Evolutionary conservation across 92 coral and sea anemone species (phyloP), one percentile per base, ranked within the genome.

Genomic region (Porites lobata): DNA sequence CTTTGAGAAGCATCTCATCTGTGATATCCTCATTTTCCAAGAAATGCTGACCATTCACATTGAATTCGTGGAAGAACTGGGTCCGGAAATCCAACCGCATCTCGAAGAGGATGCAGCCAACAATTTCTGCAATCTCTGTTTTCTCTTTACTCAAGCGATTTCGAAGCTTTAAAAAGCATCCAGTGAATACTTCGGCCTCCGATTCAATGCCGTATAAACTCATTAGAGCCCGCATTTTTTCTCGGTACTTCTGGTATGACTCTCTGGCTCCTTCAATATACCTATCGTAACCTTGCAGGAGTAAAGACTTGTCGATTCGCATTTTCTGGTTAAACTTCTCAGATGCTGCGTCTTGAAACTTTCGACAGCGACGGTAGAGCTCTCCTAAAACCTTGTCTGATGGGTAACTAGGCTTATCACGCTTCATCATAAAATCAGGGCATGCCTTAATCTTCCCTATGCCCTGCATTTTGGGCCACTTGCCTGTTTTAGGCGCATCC

Each of bases 371-470:
- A 38, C 98, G 96, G 76, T 92, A 97, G 19, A 97, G 95, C 79
- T 93, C 90, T 11, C 99, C 99, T 6, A 97, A 82, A 10, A 97
- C 78, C 85, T 95, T 97, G 56, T 89, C 84, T 32, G 99, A 97
- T 32, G 86, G 92, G 80, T 97, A 97, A 61, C 88, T 90, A 0
- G 96, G 96, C 58, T 92, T 95, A 76, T 90, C 93, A 13, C 85
- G 83, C 69, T 95, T 94, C 98, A 94, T 97, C 99, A 97, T 97
- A 82, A 97, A 97, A 85, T 97, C 99, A 6, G 99, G 99, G 56
- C 70, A 85, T n/a, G 66, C 29, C 13, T 91, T 71, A 0, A 84
- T 74, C 7, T 86, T 77, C 7, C 15, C 17, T 6, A 32, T 29
- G 8, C 29, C 29, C 19, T 21, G 18, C 63, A 86, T 50, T 7